phyloP scores from a whole-genome alignment of 2,113 vertebrate species.

The Balaenoptera acutorostrata region DNA sequence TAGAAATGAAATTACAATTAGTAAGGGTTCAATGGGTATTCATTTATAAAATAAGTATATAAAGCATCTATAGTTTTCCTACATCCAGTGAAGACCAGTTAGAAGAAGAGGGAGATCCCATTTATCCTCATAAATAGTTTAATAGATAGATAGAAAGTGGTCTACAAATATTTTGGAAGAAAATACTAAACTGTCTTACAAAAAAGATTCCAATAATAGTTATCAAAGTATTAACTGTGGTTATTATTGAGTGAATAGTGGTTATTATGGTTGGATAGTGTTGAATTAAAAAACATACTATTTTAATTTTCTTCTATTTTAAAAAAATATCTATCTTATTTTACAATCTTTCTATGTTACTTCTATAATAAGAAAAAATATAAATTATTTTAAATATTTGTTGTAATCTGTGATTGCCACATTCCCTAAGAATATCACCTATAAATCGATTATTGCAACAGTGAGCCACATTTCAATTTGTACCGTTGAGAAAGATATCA shows the following conservation, averaged over 20 bases:
- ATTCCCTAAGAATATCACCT: conserved; percentile 8
- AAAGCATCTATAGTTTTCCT: background rate
- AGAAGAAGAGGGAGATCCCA: background rate
- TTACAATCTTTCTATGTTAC: background rate
- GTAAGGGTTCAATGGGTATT: background rate
- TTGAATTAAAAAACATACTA: background rate
- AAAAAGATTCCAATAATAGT: background rate
- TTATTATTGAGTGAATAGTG: background rate
- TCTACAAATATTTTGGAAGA: background rate
- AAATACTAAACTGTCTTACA: background rate
- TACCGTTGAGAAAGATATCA: conserved; percentile 59
- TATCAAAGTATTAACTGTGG: background rate
- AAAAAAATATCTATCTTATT: background rate
- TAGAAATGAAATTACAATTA: background rate
- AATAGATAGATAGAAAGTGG: background rate
- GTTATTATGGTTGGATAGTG: background rate
- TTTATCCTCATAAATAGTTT: background rate
- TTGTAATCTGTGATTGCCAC: background rate
- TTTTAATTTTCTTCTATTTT: conserved; percentile 4
- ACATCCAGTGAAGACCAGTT: background rate
- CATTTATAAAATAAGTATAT: background rate
- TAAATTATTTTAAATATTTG: background rate
- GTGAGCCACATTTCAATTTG: conserved; percentile 22
- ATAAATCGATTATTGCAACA: background rate
- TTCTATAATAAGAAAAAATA: background rate